Conservation (phyloP, 1,140 invertebrate species). For the Gryllus bimaculatus region DNA sequence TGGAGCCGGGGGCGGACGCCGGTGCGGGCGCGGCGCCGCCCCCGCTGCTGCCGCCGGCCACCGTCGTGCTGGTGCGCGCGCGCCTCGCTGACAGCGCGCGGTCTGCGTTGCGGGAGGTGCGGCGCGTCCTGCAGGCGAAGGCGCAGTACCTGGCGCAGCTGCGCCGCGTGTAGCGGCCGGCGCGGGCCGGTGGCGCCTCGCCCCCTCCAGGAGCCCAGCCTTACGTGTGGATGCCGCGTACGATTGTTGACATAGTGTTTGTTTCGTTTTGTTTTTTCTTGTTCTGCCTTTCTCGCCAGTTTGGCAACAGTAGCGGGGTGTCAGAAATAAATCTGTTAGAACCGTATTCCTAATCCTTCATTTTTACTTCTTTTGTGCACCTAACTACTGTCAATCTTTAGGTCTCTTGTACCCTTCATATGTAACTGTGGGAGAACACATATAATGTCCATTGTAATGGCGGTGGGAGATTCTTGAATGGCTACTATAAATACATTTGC, state of each 20-base stretch:
- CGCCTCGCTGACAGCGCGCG: background rate
- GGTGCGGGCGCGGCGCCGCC: background rate
- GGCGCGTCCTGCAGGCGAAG: slow-evolving; percentile 14
- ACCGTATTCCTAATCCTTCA: background rate
- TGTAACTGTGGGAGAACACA: too few species aligned
- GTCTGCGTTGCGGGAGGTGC: slow-evolving; percentile 13
- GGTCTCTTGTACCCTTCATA: too few species aligned
- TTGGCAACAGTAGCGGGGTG: background rate
- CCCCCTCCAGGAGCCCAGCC: too few species aligned
- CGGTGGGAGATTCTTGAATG: too few species aligned
- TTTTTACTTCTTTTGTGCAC: background rate
- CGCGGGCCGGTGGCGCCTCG: too few species aligned
- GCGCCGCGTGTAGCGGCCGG: background rate
- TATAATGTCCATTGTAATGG: too few species aligned
- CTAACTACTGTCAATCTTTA: background rate
- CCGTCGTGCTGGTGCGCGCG: slow-evolving; percentile 5
- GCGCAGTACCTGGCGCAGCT: slow-evolving; percentile 9
- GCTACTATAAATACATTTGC: too few species aligned
- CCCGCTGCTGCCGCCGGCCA: background rate
- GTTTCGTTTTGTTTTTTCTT: background rate
- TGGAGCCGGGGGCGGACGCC: background rate
- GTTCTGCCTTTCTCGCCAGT: background rate
- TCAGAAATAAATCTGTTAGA: background rate
- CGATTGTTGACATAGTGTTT: too few species aligned
- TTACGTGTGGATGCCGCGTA: background rate